These are phyloP conservation scores for Paratrypauchen microcephalus DNA, from an alignment of 2,797 vertebrate species.

Conservation along the genomic window DNA sequence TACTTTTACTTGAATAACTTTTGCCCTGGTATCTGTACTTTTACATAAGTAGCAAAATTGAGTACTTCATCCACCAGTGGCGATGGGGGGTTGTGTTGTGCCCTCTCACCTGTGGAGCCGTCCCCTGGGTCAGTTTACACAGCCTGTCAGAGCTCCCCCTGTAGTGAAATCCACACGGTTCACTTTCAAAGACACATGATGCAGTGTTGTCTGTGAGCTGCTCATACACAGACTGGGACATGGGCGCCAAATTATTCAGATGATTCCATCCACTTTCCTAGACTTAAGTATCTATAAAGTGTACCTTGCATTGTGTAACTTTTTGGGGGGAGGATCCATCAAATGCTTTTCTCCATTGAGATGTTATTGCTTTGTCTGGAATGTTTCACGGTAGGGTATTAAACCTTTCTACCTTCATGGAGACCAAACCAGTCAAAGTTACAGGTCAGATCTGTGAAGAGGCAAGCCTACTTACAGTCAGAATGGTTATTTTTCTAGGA, in stretches of 20 bases:
- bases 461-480: too few relatives aligned
- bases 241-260: slow-evolving; percentile 40
- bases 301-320: neutral
- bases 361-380: too few relatives aligned
- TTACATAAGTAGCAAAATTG: too few relatives aligned
- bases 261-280: slow-evolving; percentile 40
- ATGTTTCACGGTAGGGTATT: too few relatives aligned
- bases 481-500: too few relatives aligned
- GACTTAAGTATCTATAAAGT: neutral
- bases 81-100: slow-evolving; percentile 43
- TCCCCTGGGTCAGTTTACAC: slow-evolving; percentile 62
- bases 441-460: too few relatives aligned
- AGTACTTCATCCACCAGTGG: neutral
- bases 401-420: too few relatives aligned
- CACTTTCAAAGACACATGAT: slow-evolving; percentile 45
- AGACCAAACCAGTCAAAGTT: too few relatives aligned
- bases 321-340: too few relatives aligned
- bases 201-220: slow-evolving; percentile 64
- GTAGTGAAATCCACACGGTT: slow-evolving; percentile 49
- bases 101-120: slow-evolving; percentile 54
- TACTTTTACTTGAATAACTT: too few relatives aligned
- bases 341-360: too few relatives aligned
- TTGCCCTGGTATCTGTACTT: too few relatives aligned
- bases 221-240: slow-evolving; percentile 42
- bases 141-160: slow-evolving; percentile 43